phyloP scores from a whole-genome alignment of 2,888 invertebrate genomes.

The Protonemura montana region DNA sequence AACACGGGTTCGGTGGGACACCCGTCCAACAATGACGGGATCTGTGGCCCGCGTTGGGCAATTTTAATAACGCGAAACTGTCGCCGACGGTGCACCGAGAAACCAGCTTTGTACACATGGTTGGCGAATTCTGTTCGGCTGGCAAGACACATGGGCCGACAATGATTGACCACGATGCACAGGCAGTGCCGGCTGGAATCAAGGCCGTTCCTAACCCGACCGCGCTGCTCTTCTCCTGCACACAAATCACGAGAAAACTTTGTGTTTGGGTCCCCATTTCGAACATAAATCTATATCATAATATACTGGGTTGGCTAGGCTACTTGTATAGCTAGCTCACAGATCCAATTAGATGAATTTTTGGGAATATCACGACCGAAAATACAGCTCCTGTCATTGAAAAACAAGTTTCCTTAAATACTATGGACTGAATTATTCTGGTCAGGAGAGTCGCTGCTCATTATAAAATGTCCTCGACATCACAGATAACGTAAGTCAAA shows the following conservation, averaged over 20 bases:
- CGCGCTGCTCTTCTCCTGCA: background rate
- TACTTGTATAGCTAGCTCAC: constrained; percentile 35
- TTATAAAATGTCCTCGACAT: constrained; percentile 44
- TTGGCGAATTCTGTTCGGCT: background rate
- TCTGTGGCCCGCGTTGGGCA: background rate
- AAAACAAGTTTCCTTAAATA: constrained; percentile 46
- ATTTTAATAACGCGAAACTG: background rate
- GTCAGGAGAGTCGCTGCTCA: constrained; percentile 44
- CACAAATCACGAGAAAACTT: constrained; percentile 46
- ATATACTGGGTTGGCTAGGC: constrained; percentile 26
- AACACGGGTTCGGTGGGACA: background rate
- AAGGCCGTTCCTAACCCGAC: constrained; percentile 22
- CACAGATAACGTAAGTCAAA: constrained; percentile 45
- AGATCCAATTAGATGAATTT: constrained; percentile 48
- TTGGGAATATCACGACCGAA: constrained; percentile 44
- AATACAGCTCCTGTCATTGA: constrained; percentile 45
- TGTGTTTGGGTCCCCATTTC: constrained; percentile 38
- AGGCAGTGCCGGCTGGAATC: constrained; percentile 12
- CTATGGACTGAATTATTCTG: constrained; percentile 46
- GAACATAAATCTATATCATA: constrained; percentile 47
- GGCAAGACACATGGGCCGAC: background rate
- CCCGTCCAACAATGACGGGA: background rate
- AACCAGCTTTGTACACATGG: background rate
- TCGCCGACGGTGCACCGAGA: background rate
- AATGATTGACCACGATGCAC: constrained; percentile 27